phyloP scores from a whole-genome alignment of 2,888 invertebrate species.

The Polymixis lichenea region DNA sequence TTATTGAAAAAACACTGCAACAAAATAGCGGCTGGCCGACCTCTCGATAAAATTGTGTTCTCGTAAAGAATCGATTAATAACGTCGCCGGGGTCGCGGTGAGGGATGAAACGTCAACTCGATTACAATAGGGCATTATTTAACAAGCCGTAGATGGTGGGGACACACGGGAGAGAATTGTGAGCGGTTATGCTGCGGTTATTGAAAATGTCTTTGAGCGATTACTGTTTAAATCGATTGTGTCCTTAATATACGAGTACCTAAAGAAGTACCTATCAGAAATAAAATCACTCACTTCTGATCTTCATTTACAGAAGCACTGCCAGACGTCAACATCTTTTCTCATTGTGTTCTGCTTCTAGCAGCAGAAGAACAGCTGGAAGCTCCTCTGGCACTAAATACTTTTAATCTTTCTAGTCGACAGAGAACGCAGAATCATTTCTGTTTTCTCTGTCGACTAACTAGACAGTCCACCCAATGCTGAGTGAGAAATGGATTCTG shows the following conservation, averaged over 20 bases:
- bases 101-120: conserved; percentile 73
- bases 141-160: conserved; percentile 55
- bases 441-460: not conserved
- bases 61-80: conserved; percentile 71
- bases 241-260: not conserved
- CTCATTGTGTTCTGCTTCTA: no score
- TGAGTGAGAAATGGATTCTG: no score
- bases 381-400: not conserved
- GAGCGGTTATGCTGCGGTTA: not conserved
- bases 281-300: no score
- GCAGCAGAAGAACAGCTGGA: not conserved
- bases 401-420: not conserved
- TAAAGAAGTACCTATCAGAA: not conserved
- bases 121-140: conserved; percentile 74
- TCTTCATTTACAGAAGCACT: not conserved
- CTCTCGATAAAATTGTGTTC: conserved; percentile 48
- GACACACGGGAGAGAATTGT: conserved; percentile 18
- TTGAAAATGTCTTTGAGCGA: not conserved
- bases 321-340: not conserved
- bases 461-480: not conserved
- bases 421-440: no score
- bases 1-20: conserved; percentile 33
- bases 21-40: conserved; percentile 18
- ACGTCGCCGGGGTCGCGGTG: conserved; percentile 64
- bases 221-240: no score